Percentiles rank a stretch among this genome's conserved stretches.
These are phyloP conservation scores for Ectobius pallidus DNA, from an alignment of 2,888 invertebrate species.

Conservation along the genomic window DNA sequence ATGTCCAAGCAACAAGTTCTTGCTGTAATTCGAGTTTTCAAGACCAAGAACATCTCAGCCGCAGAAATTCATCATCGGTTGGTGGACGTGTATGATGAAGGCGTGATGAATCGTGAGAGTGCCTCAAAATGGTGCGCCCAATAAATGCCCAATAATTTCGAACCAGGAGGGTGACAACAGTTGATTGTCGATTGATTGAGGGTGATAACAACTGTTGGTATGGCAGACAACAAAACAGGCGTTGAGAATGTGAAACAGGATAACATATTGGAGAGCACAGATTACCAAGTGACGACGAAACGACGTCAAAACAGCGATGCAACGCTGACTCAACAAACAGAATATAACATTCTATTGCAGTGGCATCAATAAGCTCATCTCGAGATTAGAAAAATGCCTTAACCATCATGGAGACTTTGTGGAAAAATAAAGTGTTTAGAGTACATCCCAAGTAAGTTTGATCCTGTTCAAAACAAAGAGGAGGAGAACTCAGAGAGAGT, in stretches of 20 bases:
- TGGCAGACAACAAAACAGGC: neutral
- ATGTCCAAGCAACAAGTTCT: neutral
- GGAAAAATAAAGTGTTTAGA: neutral
- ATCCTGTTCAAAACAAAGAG: no score
- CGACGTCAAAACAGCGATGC: neutral
- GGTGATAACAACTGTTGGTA: no score
- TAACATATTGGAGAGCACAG: neutral
- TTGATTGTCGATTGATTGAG: neutral
- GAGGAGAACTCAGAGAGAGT: no score
- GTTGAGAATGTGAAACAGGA: neutral
- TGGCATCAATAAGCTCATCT: no score
- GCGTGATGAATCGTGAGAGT: neutral
- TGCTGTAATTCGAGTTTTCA: neutral
- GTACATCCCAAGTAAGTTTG: no score
- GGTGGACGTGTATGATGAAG: neutral
- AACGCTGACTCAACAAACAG: no score
- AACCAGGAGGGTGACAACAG: neutral
- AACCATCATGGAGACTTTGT: neutral
- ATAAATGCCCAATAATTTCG: no score
- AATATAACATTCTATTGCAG: no score
- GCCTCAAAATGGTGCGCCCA: no score
- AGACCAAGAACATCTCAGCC: neutral
- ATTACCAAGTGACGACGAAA: neutral
- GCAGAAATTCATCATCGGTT: neutral
- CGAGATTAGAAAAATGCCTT: no score